phyloP scores from a whole-genome alignment of 2,888 invertebrate genomes.

The Cryptophagus acutangulus region DNA sequence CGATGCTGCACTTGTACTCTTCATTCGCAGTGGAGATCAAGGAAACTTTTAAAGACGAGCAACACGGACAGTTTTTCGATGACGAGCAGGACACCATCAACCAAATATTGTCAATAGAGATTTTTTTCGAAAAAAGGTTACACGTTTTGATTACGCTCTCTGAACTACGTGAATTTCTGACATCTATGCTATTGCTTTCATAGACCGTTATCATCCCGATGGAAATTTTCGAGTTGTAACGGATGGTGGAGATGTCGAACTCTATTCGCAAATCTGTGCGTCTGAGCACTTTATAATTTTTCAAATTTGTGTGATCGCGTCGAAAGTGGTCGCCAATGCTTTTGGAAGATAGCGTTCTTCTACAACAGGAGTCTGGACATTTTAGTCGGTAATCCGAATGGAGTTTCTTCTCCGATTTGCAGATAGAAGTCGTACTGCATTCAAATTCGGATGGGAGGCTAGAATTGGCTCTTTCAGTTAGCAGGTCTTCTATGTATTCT shows the following conservation, averaged over 20 bases:
- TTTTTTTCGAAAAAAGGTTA: slow-evolving; percentile 32
- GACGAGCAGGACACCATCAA: slow-evolving; percentile 41
- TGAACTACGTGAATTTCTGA: slow-evolving; percentile 28
- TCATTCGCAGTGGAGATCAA: slow-evolving; percentile 39
- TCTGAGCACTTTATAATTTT: slow-evolving; percentile 29
- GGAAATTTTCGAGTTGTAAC: slow-evolving; percentile 34
- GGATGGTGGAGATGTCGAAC: slow-evolving; percentile 33
- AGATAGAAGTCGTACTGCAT: no score
- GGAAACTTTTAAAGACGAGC: slow-evolving; percentile 38
- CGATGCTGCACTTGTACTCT: slow-evolving; percentile 38
- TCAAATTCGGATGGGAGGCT: no score
- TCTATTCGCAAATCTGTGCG: slow-evolving; percentile 34
- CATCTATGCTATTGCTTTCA: slow-evolving; percentile 33
- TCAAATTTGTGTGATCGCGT: slow-evolving; percentile 41
- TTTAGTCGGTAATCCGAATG: no score
- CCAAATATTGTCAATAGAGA: slow-evolving; percentile 42
- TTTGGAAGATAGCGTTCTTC: slow-evolving; percentile 39
- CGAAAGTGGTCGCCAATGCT: slow-evolving; percentile 41
- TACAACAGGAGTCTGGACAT: slow-evolving; percentile 42
- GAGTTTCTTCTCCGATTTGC: no score
- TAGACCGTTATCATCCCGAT: slow-evolving; percentile 39
- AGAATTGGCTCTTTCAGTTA: no score
- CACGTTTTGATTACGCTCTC: slow-evolving; percentile 35
- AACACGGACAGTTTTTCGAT: slow-evolving; percentile 26
- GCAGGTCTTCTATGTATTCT: no score